Conservation (phyloP, 2,888 invertebrate genomes). For the Parelbella ahira region DNA sequence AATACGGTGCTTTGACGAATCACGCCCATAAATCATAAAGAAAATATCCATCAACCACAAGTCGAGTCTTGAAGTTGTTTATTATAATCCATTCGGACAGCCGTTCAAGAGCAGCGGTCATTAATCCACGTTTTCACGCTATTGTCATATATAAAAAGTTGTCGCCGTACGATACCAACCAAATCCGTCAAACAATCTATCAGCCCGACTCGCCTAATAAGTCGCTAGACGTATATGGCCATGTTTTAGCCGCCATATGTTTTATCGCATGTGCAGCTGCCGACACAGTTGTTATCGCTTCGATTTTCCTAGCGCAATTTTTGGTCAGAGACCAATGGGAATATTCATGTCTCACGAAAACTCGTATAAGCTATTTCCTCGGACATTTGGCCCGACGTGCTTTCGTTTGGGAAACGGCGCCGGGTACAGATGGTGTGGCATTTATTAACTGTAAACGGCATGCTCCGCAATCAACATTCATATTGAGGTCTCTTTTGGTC, state of each 20-base stretch:
- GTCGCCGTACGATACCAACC: conserved; percentile 41
- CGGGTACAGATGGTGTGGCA: conserved; percentile 54
- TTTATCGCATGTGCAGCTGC: conserved; percentile 38
- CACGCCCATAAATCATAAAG: too few relatives aligned
- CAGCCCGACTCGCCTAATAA: conserved; percentile 47
- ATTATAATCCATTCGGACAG: conserved; percentile 21
- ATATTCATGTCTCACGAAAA: conserved; percentile 8
- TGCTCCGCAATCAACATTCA: conserved; percentile 54
- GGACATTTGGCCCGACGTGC: conserved; percentile 15
- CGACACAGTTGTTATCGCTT: conserved; percentile 1
- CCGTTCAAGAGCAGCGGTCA: conserved; percentile 21
- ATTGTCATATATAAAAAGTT: conserved; percentile 39
- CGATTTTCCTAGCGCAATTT: conserved; percentile 12
- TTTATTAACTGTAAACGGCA: conserved; percentile 64
- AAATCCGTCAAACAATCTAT: conserved; percentile 52
- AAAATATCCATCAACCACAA: conserved; percentile 21
- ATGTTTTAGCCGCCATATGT: conserved; percentile 69
- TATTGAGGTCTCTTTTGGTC: conserved; percentile 42
- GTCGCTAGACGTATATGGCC: conserved; percentile 57
- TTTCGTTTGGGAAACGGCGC: conserved; percentile 43
- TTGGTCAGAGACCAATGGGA: background rate
- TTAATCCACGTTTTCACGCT: conserved; percentile 27
- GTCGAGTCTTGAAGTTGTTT: conserved; percentile 11
- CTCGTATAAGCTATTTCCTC: background rate
- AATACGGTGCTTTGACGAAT: too few relatives aligned